Conservation (phyloP, 2,113 vertebrate genomes). For the Tragelaphus buxtoni region DNA sequence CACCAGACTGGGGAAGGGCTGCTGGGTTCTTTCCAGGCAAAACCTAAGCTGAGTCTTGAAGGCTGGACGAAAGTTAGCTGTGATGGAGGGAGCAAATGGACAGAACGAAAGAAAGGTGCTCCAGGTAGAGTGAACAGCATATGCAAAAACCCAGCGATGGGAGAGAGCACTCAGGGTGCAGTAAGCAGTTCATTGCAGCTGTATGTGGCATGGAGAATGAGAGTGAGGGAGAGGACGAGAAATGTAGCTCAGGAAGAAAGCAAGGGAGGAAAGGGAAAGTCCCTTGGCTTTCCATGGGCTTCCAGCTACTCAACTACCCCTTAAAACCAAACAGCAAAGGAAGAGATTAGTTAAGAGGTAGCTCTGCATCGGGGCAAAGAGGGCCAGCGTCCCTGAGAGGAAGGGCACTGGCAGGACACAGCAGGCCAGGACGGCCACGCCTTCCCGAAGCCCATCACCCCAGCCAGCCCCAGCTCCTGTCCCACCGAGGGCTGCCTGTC, state of each 20-base stretch:
- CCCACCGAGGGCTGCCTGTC: background rate
- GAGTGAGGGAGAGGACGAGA: background rate
- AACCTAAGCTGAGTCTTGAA: background rate
- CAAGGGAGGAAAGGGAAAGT: accelerated
- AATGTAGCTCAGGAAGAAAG: background rate
- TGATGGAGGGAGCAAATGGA: accelerated
- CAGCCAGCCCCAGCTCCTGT: background rate
- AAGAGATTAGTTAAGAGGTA: background rate
- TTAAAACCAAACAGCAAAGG: background rate
- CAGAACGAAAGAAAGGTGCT: background rate
- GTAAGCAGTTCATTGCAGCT: background rate
- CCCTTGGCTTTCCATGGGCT: background rate
- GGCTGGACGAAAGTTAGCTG: too few species aligned
- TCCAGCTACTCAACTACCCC: background rate
- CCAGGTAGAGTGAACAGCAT: background rate
- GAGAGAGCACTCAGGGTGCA: background rate
- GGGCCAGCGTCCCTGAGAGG: background rate
- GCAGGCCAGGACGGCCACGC: accelerated
- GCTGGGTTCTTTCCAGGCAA: background rate
- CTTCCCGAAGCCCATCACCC: background rate
- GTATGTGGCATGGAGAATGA: background rate
- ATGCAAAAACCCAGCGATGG: background rate
- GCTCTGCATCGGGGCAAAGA: background rate
- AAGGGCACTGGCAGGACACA: background rate
- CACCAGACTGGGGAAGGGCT: background rate